Conservation (phyloP, 2,888 invertebrate species). For the Lycia hirtaria region DNA sequence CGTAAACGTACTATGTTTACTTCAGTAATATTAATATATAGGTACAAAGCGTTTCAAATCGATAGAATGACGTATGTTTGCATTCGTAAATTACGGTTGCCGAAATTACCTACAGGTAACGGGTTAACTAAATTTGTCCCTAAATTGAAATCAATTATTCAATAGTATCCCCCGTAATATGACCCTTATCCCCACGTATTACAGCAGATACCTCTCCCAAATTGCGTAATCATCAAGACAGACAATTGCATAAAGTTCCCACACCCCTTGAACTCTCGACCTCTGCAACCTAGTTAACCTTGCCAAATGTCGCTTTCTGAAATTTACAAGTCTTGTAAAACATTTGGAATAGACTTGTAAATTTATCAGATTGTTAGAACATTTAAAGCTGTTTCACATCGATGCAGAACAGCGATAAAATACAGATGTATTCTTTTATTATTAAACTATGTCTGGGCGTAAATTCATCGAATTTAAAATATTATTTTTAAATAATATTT, state of each 20-base stretch:
- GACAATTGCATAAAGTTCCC: constrained; percentile 38
- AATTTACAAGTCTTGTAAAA: constrained; percentile 12
- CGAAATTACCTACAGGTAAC: too few relatives aligned
- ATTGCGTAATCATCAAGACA: constrained; percentile 25
- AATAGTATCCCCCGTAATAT: too few relatives aligned
- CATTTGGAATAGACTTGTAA: not conserved
- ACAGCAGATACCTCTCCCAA: not conserved
- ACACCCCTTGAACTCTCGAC: constrained; percentile 36
- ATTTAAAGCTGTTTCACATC: not conserved
- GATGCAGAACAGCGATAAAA: not conserved
- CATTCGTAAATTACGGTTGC: too few relatives aligned
- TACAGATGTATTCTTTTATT: too few relatives aligned
- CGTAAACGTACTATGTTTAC: too few relatives aligned
- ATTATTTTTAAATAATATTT: too few relatives aligned
- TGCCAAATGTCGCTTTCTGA: constrained; percentile 30
- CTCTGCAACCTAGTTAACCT: constrained; percentile 41
- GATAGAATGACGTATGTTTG: too few relatives aligned
- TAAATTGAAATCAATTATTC: not conserved
- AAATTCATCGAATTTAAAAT: too few relatives aligned
- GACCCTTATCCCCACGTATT: not conserved
- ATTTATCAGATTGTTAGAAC: not conserved
- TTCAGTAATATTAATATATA: too few relatives aligned
- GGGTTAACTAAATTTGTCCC: not conserved
- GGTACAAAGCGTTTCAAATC: too few relatives aligned
- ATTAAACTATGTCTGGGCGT: too few relatives aligned